A percentile compares a stretch with the other conserved stretches of the same genome.
phyloP scores from a whole-genome alignment of 2,888 invertebrate genomes.

The Eupithecia tripunctaria region DNA sequence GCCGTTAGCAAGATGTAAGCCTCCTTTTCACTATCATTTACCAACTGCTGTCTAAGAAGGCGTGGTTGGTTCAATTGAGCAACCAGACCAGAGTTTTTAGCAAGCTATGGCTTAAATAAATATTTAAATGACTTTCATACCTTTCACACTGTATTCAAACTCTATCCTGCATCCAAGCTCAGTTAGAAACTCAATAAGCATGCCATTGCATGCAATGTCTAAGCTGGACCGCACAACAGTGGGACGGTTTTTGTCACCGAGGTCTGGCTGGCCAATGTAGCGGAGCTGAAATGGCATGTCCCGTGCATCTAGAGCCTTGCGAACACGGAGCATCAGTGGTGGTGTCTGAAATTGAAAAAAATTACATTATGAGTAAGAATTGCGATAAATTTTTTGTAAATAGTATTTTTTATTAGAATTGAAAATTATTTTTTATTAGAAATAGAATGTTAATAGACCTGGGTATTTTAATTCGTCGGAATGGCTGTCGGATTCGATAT shows the following conservation, averaged over 20 bases:
- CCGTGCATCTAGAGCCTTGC: constrained; percentile 92
- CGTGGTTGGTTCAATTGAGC: not conserved
- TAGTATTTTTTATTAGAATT: not conserved
- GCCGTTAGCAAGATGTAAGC: not conserved
- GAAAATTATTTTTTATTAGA: not conserved
- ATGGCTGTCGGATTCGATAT: too few relatives aligned
- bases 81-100: not conserved
- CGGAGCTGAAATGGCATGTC: constrained; percentile 95
- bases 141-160: constrained; percentile 96
- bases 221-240: constrained; percentile 96
- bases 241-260: constrained; percentile 94
- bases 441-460: not conserved
- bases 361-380: not conserved
- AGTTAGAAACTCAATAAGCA: constrained; percentile 95
- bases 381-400: not conserved
- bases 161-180: constrained; percentile 96
- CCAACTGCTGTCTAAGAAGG: not conserved
- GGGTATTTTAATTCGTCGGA: too few relatives aligned
- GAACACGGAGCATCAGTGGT: constrained; percentile 90
- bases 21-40: not conserved
- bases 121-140: constrained; percentile 60
- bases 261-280: constrained; percentile 95
- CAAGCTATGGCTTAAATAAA: not conserved
- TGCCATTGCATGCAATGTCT: constrained; percentile 95
- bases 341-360: constrained; percentile 69